Evolutionary conservation across 2,797 vertebrate genomes (phyloP), one percentile per base, ranked within the genome.

Genomic region (Acropternis orthonyx): DNA sequence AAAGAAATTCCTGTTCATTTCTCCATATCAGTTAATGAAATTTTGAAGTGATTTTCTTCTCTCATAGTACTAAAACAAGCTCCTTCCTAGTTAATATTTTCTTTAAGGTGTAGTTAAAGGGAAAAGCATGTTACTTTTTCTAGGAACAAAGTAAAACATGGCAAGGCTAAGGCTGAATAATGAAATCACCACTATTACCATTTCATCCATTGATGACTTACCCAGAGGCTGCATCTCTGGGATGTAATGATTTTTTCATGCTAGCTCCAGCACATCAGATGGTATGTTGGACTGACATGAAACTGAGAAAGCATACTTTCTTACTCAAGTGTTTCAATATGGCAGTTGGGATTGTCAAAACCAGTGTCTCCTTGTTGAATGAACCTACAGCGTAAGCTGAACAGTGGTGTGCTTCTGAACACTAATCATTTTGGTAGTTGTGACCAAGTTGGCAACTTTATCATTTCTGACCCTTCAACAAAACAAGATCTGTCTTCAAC

Each of bases 281-380:
- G 79, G 58, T 76, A 92, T 26, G 36, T 77, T 90, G 76, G 76
- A 89, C 61, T 54, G 44, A 91, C 63, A 84, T 89, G 76, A 95
- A 96, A 94, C 22, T 67, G 68, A 79, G 48, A 44, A 76, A 59
- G 17, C 51, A 34, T 41, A 21, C 21, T 41, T 89, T 93, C 85
- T 76, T 28, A 36, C n/a, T 62, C 84, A 95, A 96, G 68, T 74
- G 52, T 58, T 92, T 92, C 79, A 88, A 27, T 77, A 94, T 49
- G 76, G 43, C 41, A 75, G 36, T 75, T 84, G 49, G 12, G 43
- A 83, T 84, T 86, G 74, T 75, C 84, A 93, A 76, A 88, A 48
- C 27, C 46, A 79, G 21, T 46, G 23, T 23, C n/a, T 62, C 56
- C 21, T 22, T 61, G 39, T 39, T 91, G 62, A 91, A 80, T 8